These are phyloP conservation scores for Lasioglossum baleicum DNA, from an alignment of 1,140 invertebrate species.

Conservation along the genomic window DNA sequence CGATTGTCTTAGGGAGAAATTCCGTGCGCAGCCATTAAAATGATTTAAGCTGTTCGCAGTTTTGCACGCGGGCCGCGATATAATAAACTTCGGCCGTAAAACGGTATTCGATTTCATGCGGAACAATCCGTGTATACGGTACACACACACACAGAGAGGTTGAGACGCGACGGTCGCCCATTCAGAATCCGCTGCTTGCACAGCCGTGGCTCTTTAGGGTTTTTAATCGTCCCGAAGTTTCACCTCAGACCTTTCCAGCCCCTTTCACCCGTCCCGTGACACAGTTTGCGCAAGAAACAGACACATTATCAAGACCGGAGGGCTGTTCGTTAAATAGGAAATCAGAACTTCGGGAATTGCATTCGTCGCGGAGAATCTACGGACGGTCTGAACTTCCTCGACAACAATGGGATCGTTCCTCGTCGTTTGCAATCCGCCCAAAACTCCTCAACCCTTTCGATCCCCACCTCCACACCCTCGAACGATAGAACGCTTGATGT, in stretches of 20 bases:
- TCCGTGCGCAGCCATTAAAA: too few relatives aligned
- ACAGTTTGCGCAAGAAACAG: conserved; percentile 39
- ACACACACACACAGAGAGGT: too few relatives aligned
- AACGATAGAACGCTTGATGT: not conserved
- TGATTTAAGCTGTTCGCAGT: too few relatives aligned
- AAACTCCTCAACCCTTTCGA: not conserved
- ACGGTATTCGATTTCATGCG: too few relatives aligned
- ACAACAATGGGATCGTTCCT: conserved; percentile 19
- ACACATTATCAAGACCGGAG: conserved; percentile 18
- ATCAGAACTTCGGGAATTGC: conserved; percentile 27
- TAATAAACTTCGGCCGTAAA: too few relatives aligned
- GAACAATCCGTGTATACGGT: too few relatives aligned
- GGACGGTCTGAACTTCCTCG: not conserved
- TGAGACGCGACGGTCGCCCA: not conserved
- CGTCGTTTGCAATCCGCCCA: not conserved
- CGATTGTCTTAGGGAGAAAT: too few relatives aligned
- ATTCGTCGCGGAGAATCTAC: not conserved
- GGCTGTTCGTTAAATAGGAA: conserved; percentile 28
- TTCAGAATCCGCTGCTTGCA: not conserved
- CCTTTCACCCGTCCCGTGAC: not conserved
- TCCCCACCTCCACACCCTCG: not conserved
- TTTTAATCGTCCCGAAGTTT: conserved; percentile 18
- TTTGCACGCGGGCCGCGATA: too few relatives aligned
- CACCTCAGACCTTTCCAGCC: not conserved
- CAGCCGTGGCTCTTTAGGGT: not conserved